Percentiles rank a stretch among this genome's conserved stretches.
Evolutionary conservation across 2,888 invertebrate genomes (phyloP).

Genomic region (Drosophila conformis): DNA sequence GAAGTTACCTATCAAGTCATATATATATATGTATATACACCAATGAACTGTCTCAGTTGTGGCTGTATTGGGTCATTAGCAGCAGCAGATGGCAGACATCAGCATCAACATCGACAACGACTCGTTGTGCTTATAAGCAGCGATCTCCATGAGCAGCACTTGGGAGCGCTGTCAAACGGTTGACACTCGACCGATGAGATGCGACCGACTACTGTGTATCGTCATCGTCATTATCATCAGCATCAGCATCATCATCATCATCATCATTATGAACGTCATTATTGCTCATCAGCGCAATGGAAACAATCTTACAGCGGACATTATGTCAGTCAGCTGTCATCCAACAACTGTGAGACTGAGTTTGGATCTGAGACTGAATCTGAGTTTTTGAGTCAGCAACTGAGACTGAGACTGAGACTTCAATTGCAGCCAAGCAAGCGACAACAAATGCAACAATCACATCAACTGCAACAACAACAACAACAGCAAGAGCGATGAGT

Average conservation of each 20-base stretch:
- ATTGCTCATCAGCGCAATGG: slow-evolving; percentile 53
- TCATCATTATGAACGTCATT: slow-evolving; percentile 45
- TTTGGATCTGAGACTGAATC: slow-evolving; percentile 33
- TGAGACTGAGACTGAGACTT: slow-evolving; percentile 36
- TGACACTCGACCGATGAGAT: slow-evolving; percentile 46
- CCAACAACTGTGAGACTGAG: slow-evolving; percentile 36
- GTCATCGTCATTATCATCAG: slow-evolving; percentile 18
- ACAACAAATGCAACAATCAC: slow-evolving; percentile 22
- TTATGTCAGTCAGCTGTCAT: slow-evolving; percentile 78
- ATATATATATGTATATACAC: not conserved
- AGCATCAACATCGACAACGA: not conserved
- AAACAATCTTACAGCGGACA: slow-evolving; percentile 60
- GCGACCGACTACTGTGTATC: slow-evolving; percentile 8
- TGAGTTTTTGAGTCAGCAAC: slow-evolving; percentile 23
- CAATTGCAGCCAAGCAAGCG: slow-evolving; percentile 46
- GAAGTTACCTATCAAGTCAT: not conserved
- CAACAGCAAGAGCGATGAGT: slow-evolving; percentile 16
- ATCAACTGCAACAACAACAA: slow-evolving; percentile 18
- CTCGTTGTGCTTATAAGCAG: slow-evolving; percentile 23
- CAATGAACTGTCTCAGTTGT: slow-evolving; percentile 21
- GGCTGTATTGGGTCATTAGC: slow-evolving; percentile 50
- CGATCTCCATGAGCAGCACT: slow-evolving; percentile 40
- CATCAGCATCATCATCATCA: slow-evolving; percentile 24
- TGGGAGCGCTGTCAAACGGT: slow-evolving; percentile 57
- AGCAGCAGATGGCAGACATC: slow-evolving; percentile 30